These are phyloP conservation scores for Caenorhabditis wallacei DNA, from an alignment of 2,888 invertebrate species.

Conservation along the genomic window DNA sequence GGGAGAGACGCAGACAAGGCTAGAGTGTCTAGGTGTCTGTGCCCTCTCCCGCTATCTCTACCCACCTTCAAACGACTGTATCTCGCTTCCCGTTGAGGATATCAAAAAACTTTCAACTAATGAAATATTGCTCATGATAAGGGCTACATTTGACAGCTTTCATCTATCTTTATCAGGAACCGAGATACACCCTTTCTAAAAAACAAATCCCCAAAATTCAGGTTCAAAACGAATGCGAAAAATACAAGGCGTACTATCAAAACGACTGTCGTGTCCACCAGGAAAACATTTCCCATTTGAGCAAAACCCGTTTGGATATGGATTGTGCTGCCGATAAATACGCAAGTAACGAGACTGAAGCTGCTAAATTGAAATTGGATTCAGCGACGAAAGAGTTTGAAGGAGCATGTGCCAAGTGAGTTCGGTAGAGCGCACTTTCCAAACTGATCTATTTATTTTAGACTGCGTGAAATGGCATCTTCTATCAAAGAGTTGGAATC, in stretches of 20 bases:
- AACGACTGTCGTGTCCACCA: constrained; percentile 29
- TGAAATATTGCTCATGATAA: no score
- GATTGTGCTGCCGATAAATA: constrained; percentile 34
- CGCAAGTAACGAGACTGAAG: constrained; percentile 39
- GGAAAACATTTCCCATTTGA: constrained; percentile 21
- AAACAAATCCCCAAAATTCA: constrained; percentile 19
- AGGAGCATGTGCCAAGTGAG: constrained; percentile 31
- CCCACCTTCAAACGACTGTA: no score
- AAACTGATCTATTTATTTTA: background rate
- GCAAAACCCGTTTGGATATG: constrained; percentile 40
- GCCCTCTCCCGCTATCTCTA: no score
- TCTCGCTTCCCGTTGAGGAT: no score
- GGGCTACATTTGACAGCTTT: no score
- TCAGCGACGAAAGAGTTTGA: constrained; percentile 47
- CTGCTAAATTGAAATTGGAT: constrained; percentile 44
- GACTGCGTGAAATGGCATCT: constrained; percentile 37
- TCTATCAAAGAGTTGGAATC: constrained; percentile 31
- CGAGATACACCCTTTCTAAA: no score
- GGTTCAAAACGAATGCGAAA: constrained; percentile 37
- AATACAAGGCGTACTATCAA: constrained; percentile 37
- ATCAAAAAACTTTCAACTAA: no score
- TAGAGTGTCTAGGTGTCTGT: no score
- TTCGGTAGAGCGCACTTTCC: background rate
- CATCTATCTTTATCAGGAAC: no score
- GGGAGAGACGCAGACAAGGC: no score